A percentile compares a stretch with the other conserved stretches of the same genome.
phyloP scores from a whole-genome alignment of 2,888 invertebrate genomes.

The Sesamia inferens region DNA sequence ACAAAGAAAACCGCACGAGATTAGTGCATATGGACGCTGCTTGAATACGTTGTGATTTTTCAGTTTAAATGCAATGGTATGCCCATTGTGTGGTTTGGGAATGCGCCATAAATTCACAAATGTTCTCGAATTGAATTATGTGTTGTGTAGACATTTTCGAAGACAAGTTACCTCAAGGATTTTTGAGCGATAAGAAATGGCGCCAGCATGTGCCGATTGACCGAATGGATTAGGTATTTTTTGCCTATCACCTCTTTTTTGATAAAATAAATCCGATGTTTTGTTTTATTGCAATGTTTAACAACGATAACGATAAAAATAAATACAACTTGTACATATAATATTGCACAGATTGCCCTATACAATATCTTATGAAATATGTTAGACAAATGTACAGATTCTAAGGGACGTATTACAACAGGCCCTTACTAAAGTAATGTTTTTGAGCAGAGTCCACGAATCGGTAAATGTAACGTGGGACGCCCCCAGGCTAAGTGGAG shows the following conservation, averaged over 20 bases:
- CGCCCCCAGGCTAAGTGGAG: too few species aligned
- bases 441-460: too few species aligned
- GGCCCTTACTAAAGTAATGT: background rate
- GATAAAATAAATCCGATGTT: conserved; percentile 39
- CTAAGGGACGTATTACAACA: background rate
- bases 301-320: conserved; percentile 30
- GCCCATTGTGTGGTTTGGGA: conserved; percentile 45
- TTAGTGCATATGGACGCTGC: conserved; percentile 43
- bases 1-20: conserved; percentile 57
- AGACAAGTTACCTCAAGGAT: conserved; percentile 2
- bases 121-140: conserved; percentile 17
- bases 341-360: conserved; percentile 12
- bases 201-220: conserved; percentile 26
- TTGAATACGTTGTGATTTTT: conserved; percentile 40
- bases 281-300: conserved; percentile 15
- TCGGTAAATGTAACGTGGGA: too few species aligned
- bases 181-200: conserved; percentile 36
- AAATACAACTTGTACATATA: conserved; percentile 21
- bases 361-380: background rate
- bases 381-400: background rate
- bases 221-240: conserved; percentile 37
- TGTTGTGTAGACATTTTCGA: conserved; percentile 5
- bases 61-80: conserved; percentile 28
- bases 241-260: conserved; percentile 1
- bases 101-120: conserved; percentile 29